phyloP scores from a whole-genome alignment of 1,140 invertebrate genomes.

The Sitobion miscanthi region DNA sequence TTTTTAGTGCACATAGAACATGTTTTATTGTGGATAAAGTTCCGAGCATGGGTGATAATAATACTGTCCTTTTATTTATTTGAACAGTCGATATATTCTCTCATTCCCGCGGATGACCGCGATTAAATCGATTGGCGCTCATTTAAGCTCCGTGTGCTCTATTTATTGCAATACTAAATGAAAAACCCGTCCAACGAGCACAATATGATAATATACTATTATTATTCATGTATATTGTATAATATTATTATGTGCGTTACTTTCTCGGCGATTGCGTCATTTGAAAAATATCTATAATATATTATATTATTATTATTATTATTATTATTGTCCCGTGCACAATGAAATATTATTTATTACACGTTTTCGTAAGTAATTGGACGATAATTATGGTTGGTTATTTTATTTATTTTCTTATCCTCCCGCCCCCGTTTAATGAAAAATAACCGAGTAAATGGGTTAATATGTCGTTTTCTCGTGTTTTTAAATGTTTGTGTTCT shows the following conservation, averaged over 20 bases:
- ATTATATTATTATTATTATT: neutral
- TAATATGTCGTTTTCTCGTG: conserved; percentile 48
- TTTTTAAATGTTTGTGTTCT: conserved; percentile 41
- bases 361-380: conserved; percentile 39
- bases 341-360: conserved; percentile 38
- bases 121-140: neutral
- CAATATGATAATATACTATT: neutral
- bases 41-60: neutral
- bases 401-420: neutral
- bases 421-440: conserved; percentile 2
- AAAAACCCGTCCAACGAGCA: neutral
- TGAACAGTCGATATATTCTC: neutral
- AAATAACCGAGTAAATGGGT: conserved; percentile 41
- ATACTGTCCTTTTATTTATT: neutral
- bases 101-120: neutral
- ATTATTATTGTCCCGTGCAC: neutral
- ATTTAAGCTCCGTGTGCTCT: neutral
- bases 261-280: conserved; percentile 31
- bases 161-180: neutral
- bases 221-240: neutral
- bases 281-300: conserved; percentile 12
- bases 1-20: neutral
- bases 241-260: neutral
- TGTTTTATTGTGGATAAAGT: neutral
- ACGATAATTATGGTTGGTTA: conserved; percentile 19